These are phyloP conservation scores for Alaudala cheleensis DNA, from an alignment of 2,113 vertebrate species.

Conservation along the genomic window DNA sequence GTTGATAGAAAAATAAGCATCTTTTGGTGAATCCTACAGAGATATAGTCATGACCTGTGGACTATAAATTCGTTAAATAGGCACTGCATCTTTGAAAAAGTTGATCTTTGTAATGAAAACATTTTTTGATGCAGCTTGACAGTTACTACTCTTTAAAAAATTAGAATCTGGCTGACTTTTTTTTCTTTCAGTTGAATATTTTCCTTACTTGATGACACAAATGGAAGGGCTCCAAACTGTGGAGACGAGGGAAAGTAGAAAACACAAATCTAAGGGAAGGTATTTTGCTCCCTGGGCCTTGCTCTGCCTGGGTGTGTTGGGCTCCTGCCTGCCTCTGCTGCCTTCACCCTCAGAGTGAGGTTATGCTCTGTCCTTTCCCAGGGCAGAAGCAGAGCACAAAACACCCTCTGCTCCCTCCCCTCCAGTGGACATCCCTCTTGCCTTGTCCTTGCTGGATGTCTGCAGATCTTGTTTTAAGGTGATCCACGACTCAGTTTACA, in stretches of 20 bases:
- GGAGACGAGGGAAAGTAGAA: background rate
- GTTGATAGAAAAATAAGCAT: background rate
- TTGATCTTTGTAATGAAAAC: background rate
- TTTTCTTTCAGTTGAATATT: background rate
- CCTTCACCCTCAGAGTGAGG: background rate
- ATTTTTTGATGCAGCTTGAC: background rate
- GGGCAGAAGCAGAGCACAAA: background rate
- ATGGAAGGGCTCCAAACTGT: background rate
- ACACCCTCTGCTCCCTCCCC: background rate
- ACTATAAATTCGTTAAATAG: background rate
- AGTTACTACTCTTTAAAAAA: background rate
- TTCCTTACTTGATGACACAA: background rate
- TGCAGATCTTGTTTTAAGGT: background rate
- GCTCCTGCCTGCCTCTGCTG: accelerated
- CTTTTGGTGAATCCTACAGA: background rate
- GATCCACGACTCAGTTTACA: background rate
- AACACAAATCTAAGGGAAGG: background rate
- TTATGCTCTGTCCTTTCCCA: background rate
- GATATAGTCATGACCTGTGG: background rate
- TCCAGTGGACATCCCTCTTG: background rate
- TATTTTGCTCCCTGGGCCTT: background rate
- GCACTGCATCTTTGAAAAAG: background rate
- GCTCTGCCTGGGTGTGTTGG: accelerated
- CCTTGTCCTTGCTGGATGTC: background rate
- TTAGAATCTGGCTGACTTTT: background rate